Evolutionary conservation across 2,888 invertebrate genomes (phyloP).

Genomic region (Ceriagrion tenellum): DNA sequence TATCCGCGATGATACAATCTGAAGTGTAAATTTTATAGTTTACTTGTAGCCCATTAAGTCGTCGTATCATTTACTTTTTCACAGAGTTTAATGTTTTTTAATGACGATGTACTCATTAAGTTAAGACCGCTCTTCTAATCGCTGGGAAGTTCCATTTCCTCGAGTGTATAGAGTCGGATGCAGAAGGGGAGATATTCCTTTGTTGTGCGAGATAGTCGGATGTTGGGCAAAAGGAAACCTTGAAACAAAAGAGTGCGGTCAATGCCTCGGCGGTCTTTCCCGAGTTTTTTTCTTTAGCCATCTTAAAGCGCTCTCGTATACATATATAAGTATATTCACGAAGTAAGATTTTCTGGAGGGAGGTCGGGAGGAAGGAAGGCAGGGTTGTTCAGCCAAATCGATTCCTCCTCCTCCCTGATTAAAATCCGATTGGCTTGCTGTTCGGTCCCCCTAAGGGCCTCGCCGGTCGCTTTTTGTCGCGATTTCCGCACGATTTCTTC

Average conservation of each 20-base stretch:
- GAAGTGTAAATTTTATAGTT: too few species aligned
- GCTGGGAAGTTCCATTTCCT: too few species aligned
- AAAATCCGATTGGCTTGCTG: constrained; percentile 55
- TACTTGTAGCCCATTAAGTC: too few species aligned
- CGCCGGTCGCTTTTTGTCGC: neutral
- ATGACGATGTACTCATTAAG: too few species aligned
- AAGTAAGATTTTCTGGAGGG: neutral
- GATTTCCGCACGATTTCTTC: neutral
- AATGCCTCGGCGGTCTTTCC: neutral
- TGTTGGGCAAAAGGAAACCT: neutral
- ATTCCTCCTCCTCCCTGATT: constrained; percentile 27
- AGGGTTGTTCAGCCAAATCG: constrained; percentile 23
- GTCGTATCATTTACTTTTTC: too few species aligned
- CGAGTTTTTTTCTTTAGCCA: neutral
- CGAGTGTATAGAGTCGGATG: too few species aligned
- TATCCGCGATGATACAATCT: too few species aligned
- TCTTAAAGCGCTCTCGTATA: neutral
- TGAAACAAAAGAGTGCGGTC: constrained; percentile 1
- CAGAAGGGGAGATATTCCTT: neutral
- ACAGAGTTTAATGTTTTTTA: too few species aligned
- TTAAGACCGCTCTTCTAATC: too few species aligned
- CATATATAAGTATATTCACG: neutral
- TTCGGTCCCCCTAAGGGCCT: neutral
- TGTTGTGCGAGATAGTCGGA: neutral
- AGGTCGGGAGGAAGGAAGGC: neutral